Evolutionary conservation across 2,113 vertebrate species (phyloP).

Genomic region (Indri indri): DNA sequence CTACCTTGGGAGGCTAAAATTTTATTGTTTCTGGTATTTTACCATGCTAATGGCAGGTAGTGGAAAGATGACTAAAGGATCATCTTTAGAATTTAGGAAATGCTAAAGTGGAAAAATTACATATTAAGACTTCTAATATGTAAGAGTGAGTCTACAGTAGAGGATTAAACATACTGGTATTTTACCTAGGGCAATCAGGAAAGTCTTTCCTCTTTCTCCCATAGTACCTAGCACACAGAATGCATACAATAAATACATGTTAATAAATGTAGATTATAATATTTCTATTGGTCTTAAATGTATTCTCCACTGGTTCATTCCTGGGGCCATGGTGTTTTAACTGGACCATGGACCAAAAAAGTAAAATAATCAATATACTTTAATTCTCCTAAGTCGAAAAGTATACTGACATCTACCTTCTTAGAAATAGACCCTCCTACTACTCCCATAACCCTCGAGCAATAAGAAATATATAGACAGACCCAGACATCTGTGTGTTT

Average conservation of each 20-base stretch:
- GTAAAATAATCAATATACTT: not conserved
- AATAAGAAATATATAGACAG: not conserved
- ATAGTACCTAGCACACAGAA: not conserved
- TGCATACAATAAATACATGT: not conserved
- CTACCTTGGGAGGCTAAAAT: not conserved
- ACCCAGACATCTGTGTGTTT: not conserved
- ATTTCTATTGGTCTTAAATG: not conserved
- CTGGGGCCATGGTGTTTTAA: not conserved
- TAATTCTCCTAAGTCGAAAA: slow-evolving; percentile 5
- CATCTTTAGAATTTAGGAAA: not conserved
- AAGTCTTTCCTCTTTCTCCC: not conserved
- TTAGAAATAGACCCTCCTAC: not conserved
- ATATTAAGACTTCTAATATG: not conserved
- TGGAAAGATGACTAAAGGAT: not conserved
- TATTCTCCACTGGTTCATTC: not conserved
- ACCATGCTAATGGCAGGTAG: not conserved
- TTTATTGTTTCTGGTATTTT: not conserved
- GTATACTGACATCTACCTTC: not conserved
- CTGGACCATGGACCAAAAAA: not conserved
- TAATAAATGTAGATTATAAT: not conserved
- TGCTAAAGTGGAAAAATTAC: not conserved
- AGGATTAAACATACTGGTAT: not conserved
- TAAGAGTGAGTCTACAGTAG: not conserved
- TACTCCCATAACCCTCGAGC: not conserved
- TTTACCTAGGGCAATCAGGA: not conserved